Evolutionary conservation across 2,113 vertebrate species (phyloP).

Genomic region (Neomonachus schauinslandi): DNA sequence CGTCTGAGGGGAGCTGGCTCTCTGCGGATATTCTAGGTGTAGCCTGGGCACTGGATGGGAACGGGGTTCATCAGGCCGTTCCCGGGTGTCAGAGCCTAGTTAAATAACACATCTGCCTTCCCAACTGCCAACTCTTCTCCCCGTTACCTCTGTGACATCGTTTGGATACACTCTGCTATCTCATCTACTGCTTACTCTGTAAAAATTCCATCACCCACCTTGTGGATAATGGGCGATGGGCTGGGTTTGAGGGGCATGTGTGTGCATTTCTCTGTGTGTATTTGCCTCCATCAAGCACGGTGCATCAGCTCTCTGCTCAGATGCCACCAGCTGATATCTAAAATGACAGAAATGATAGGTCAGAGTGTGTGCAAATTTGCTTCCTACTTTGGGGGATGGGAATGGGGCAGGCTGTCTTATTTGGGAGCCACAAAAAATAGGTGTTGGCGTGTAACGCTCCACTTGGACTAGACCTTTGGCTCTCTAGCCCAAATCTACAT

Average conservation of each 20-base stretch:
- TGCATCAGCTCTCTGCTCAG: neutral
- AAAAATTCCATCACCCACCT: neutral
- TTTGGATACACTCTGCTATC: too few species aligned
- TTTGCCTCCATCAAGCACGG: neutral
- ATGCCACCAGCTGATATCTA: neutral
- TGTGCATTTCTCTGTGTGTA: neutral
- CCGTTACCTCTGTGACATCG: neutral
- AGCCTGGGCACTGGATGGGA: neutral
- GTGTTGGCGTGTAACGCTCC: neutral
- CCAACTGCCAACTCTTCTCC: neutral
- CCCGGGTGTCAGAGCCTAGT: fast-evolving
- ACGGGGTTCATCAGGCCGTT: neutral
- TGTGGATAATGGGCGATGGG: neutral
- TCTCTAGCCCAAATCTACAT: neutral
- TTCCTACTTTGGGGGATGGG: neutral
- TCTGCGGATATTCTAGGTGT: neutral
- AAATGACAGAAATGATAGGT: neutral
- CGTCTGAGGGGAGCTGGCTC: conserved; percentile 8
- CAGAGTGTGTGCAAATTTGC: too few species aligned
- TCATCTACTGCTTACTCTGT: neutral
- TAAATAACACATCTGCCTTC: neutral
- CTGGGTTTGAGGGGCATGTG: neutral
- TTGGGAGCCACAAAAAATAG: neutral
- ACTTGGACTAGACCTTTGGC: neutral
- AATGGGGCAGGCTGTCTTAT: neutral